phyloP scores from a whole-genome alignment of 2,113 vertebrate species.

The Gallinago paraguaiae region DNA sequence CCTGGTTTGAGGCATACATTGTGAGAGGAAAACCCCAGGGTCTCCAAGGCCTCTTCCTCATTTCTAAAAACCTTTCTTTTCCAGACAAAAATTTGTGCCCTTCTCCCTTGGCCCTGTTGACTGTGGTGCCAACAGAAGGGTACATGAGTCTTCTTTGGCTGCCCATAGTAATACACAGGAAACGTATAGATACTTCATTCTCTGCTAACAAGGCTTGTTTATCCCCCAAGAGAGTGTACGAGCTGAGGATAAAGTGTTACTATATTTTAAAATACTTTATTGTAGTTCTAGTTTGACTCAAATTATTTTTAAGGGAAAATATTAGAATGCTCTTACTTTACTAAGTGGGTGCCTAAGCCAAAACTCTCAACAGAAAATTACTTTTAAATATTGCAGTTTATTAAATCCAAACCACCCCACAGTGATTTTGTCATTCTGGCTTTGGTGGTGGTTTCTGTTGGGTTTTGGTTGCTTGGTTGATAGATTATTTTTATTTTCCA shows the following conservation, averaged over 20 bases:
- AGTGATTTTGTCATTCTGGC: neutral
- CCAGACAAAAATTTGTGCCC: neutral
- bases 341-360: neutral
- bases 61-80: neutral
- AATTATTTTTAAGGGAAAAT: constrained; percentile 8
- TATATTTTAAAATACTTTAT: neutral
- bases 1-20: neutral
- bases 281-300: neutral
- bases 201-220: neutral
- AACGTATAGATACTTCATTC: neutral
- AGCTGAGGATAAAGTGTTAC: neutral
- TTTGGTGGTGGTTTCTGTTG: neutral
- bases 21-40: neutral
- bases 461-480: neutral
- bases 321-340: neutral
- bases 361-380: neutral
- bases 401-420: neutral
- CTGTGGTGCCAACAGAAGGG: neutral
- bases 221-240: neutral
- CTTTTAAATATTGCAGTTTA: neutral
- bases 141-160: neutral
- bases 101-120: neutral
- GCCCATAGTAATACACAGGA: neutral
- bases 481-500: neutral
- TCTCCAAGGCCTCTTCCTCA: neutral